Base-by-base conservation (phyloP, 2,888 invertebrate species). In the Tipula unca region DNA sequence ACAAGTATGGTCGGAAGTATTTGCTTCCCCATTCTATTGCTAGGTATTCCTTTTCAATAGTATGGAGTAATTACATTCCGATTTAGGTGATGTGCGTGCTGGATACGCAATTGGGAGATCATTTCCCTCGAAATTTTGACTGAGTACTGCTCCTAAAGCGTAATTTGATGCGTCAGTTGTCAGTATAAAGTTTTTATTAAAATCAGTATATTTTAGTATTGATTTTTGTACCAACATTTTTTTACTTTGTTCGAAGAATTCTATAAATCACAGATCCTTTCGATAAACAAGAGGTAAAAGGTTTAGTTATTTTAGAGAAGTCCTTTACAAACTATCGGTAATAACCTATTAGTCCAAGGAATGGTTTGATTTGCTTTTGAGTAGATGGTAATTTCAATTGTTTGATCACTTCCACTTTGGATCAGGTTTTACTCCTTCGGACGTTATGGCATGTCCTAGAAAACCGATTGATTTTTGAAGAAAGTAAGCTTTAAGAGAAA, bases 141-240 rank as follows among this genome's bases (percentile, higher is more conserved):
- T 87, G 13, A 89, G 82, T 6, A 89, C 87, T 3, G 86, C 87
- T 5, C n/a, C n/a, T n/a, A n/a, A n/a, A n/a, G n/a, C n/a, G n/a
- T 20, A 86, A 17, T 88, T 86, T 6, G 87, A 86, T 0, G 89
- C 89, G 85, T 89, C 89, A 2, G 89, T 89, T 0, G 88, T 88
- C 29, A 89, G 20, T 20, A 87, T 85, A 85, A 89, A 89, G 6
- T 87, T 86, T 86, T 88, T 86, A 0, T 86, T 85, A 85, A 89
- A 90, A 85, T 89, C 89, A 3, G 89, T 89, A 84, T 89, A 90
- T 85, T 88, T 87, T 36, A 91, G 85, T 13, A 90, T 87, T 0
- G 89, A 89, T 48, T 88, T 87, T 82, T 88, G 8, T 10, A 29
- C 42, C 13, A 87, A 82, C 42, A 86, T 54, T 25, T 32, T 25